Conservation (phyloP, 2,797 vertebrate genomes). For the Bufotes viridis region DNA sequence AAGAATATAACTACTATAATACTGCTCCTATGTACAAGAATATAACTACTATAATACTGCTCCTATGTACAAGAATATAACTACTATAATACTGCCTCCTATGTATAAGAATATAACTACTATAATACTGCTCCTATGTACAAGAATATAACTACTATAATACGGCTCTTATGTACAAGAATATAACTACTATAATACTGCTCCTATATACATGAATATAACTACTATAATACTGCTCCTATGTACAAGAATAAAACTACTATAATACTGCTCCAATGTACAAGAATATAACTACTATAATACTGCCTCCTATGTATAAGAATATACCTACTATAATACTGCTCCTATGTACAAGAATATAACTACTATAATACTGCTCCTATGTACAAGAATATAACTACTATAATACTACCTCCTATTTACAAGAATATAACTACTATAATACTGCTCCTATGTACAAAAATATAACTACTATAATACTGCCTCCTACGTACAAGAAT, state of each 20-base stretch:
- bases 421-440: not conserved
- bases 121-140: not conserved
- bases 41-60: slow-evolving; percentile 3
- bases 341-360: not conserved
- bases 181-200: slow-evolving; percentile 7
- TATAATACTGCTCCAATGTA: not conserved
- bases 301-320: not conserved
- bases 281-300: not conserved
- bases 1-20: too few relatives aligned
- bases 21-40: not conserved
- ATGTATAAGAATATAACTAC: not conserved
- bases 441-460: not conserved
- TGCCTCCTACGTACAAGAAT: not conserved
- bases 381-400: not conserved
- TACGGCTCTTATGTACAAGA: not conserved
- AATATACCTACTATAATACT: not conserved
- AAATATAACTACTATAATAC: not conserved
- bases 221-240: not conserved
- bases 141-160: slow-evolving; percentile 6
- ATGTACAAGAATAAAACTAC: not conserved
- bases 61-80: too few relatives aligned
- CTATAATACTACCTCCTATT: not conserved
- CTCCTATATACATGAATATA: not conserved
- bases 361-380: slow-evolving; percentile 1
- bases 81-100: not conserved